These are phyloP conservation scores for Chlamydotis undulata DNA, from an alignment of 2,113 vertebrate species.

Conservation along the genomic window DNA sequence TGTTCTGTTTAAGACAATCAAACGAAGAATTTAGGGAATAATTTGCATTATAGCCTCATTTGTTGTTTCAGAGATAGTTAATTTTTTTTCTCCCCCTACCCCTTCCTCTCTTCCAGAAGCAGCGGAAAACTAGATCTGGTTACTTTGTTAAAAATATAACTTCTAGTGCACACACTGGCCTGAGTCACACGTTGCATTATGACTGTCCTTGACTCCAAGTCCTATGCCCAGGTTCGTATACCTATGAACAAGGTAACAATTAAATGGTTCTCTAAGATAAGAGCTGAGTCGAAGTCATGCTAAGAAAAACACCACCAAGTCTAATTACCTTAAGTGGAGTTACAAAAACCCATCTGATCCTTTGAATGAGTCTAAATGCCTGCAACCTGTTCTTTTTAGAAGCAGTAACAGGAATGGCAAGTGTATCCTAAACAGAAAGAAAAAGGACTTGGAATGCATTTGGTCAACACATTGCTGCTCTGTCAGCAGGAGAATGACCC, in stretches of 20 bases:
- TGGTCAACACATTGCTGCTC: neutral
- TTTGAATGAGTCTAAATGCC: neutral
- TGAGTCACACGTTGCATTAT: accelerated
- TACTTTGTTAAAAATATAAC: neutral
- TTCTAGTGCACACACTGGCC: neutral
- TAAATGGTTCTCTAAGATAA: neutral
- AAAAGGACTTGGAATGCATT: neutral
- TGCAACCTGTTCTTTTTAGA: neutral
- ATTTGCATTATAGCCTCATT: neutral
- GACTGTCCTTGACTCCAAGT: neutral
- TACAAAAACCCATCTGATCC: neutral
- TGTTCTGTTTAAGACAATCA: neutral
- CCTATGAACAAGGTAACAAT: neutral
- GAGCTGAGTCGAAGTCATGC: neutral
- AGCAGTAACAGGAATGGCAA: neutral
- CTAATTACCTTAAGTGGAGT: neutral
- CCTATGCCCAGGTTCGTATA: neutral
- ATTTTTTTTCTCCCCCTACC: accelerated
- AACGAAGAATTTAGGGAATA: neutral
- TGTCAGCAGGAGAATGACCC: neutral
- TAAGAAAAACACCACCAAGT: neutral
- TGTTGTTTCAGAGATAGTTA: neutral
- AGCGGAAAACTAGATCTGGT: neutral
- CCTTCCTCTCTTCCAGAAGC: neutral
- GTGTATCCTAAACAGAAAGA: neutral